A percentile compares a stretch with the other conserved stretches of the same genome.
phyloP scores from a whole-genome alignment of 2,888 invertebrate species.

The Stegana nigrithorax region DNA sequence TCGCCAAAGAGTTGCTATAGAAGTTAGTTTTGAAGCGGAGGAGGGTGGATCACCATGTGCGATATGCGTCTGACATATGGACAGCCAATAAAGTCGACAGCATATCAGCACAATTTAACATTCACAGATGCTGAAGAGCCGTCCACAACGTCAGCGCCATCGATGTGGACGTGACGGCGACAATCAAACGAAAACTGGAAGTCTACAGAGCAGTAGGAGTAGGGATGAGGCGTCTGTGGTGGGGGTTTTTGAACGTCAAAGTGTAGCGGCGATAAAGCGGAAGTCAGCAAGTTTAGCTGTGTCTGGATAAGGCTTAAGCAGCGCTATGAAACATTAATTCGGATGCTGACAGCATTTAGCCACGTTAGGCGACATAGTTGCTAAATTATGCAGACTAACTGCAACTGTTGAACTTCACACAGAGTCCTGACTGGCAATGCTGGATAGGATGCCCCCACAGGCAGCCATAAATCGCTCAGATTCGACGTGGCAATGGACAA shows the following conservation, averaged over 20 bases:
- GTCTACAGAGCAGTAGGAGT: not conserved
- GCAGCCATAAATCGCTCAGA: not conserved
- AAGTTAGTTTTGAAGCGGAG: no score
- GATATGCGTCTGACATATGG: not conserved
- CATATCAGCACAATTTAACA: not conserved
- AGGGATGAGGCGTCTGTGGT: not conserved
- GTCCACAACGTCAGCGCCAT: not conserved
- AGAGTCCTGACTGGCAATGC: no score
- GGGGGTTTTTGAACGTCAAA: not conserved
- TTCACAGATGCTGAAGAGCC: not conserved
- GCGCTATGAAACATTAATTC: not conserved
- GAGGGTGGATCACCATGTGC: no score
- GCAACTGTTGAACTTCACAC: no score
- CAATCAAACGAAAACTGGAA: not conserved
- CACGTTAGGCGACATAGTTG: no score
- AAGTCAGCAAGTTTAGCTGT: not conserved
- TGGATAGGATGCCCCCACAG: no score
- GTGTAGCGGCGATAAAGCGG: constrained; percentile 7
- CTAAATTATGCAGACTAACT: not conserved
- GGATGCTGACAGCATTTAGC: not conserved
- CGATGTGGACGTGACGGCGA: not conserved
- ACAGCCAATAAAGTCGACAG: constrained; percentile 11
- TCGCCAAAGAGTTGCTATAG: no score
- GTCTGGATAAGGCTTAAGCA: not conserved
- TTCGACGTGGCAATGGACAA: not conserved